These are phyloP conservation scores for Heliothis peltigera DNA, from an alignment of 2,888 invertebrate species.

Conservation along the genomic window DNA sequence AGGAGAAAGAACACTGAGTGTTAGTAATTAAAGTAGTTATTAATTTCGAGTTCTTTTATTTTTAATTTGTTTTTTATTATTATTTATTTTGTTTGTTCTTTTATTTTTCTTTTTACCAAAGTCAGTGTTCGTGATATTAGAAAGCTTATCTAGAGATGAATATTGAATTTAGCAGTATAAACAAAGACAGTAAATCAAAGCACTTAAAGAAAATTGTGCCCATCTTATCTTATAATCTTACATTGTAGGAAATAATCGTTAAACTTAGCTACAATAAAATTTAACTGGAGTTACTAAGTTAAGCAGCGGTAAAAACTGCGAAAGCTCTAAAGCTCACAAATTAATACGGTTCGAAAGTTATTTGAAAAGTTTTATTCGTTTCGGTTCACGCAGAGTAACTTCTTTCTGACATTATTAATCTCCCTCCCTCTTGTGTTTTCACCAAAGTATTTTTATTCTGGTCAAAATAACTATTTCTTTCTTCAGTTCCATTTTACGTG, in stretches of 20 bases:
- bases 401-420: conserved; percentile 5
- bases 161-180: not conserved
- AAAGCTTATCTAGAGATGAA: no score
- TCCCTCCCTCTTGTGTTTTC: not conserved
- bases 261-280: conserved; percentile 49
- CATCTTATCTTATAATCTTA: conserved; percentile 58
- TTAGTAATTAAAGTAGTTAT: no score
- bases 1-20: no score
- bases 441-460: not conserved
- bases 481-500: no score
- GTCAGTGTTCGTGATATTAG: no score
- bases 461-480: no score
- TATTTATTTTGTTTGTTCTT: no score
- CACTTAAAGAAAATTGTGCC: conserved; percentile 62
- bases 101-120: no score
- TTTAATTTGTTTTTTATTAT: no score
- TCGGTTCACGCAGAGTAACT: conserved; percentile 4
- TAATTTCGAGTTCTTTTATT: no score
- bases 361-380: conserved; percentile 34
- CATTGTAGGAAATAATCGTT: conserved; percentile 48
- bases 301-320: conserved; percentile 49
- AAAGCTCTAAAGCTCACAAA: conserved; percentile 48
- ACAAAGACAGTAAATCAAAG: conserved; percentile 55
- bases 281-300: conserved; percentile 55
- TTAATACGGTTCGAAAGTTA: conserved; percentile 47